These are phyloP conservation scores for Trichonephila inaurata DNA, from an alignment of 1,140 invertebrate species.

Conservation along the genomic window DNA sequence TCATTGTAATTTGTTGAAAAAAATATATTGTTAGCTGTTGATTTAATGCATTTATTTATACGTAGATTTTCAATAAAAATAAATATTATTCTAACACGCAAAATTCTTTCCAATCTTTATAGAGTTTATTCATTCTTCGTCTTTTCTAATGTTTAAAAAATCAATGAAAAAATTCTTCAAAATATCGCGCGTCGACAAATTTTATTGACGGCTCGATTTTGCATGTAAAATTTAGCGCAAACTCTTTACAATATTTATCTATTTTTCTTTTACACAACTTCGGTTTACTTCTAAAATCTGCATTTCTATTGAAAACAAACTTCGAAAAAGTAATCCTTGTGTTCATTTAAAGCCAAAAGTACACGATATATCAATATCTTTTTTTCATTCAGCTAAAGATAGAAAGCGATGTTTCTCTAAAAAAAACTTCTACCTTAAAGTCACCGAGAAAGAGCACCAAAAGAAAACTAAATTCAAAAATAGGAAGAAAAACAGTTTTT, in stretches of 20 bases:
- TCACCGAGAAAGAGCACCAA: neutral
- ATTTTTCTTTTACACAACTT: neutral
- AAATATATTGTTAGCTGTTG: too few species aligned
- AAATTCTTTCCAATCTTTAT: too few species aligned
- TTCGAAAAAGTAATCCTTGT: neutral
- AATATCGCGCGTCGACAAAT: too few species aligned
- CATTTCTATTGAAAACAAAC: neutral
- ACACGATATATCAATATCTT: neutral
- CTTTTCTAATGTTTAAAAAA: too few species aligned
- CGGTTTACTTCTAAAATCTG: neutral
- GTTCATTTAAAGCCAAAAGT: neutral
- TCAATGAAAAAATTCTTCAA: too few species aligned
- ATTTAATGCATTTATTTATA: too few species aligned
- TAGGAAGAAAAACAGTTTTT: neutral
- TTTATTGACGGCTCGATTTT: too few species aligned
- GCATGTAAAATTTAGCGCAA: neutral
- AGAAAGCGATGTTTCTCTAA: neutral
- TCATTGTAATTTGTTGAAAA: too few species aligned
- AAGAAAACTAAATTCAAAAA: neutral
- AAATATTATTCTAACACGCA: too few species aligned
- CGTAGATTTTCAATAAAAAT: too few species aligned
- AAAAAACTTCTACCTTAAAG: neutral
- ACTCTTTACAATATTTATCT: neutral
- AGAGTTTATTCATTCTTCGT: too few species aligned
- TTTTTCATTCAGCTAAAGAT: constrained; percentile 2